Conservation (phyloP, 2,797 vertebrate genomes). For the Rhynchotus rufescens region DNA sequence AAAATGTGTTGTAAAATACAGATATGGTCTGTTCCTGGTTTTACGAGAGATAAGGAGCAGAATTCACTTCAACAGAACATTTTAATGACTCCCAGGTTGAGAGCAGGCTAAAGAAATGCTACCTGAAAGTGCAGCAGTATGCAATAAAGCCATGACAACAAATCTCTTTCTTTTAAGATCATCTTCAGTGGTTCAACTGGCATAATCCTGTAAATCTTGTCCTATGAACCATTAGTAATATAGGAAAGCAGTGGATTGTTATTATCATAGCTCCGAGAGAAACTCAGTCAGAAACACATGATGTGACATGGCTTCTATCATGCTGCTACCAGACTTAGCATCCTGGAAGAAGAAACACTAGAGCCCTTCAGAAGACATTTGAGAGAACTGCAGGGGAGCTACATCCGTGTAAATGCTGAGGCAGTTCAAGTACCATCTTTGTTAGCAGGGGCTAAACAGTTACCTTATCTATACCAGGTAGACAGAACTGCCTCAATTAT, state of each 20-base stretch:
- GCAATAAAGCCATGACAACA: neutral
- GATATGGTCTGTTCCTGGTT: neutral
- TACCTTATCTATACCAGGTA: neutral
- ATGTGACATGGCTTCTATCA: neutral
- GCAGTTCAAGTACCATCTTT: neutral
- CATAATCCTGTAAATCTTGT: neutral
- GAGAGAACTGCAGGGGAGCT: neutral
- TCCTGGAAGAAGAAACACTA: neutral
- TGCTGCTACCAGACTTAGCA: neutral
- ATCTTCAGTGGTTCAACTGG: neutral
- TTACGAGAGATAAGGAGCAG: neutral
- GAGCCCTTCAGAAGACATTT: neutral
- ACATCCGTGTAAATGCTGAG: neutral
- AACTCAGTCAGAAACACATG: neutral
- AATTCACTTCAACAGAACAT: neutral
- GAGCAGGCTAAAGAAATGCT: neutral
- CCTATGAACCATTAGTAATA: neutral
- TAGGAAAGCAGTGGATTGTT: neutral
- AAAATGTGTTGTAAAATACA: neutral
- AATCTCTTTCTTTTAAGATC: neutral
- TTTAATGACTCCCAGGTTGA: neutral
- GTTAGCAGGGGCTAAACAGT: neutral
- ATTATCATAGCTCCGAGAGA: neutral
- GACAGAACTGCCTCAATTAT: neutral
- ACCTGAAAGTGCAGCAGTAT: neutral